phyloP scores from a whole-genome alignment of 2,888 invertebrate species.

The Brenthis ino region DNA sequence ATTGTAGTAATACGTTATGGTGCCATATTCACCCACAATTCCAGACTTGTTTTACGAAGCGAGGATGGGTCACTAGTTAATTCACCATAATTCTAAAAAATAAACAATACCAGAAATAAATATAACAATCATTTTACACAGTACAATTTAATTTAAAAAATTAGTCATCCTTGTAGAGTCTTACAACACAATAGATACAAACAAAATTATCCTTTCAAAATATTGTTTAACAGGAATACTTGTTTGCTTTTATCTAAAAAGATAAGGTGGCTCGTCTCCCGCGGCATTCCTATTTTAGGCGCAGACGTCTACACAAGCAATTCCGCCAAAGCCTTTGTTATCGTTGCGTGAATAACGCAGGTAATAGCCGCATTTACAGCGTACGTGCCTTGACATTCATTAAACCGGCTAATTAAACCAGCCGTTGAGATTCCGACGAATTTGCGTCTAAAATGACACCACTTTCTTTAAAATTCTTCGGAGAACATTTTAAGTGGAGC shows the following conservation, averaged over 20 bases:
- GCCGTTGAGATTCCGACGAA: constrained; percentile 50
- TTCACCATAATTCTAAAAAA: no score
- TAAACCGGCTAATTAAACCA: constrained; percentile 76
- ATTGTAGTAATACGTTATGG: no score
- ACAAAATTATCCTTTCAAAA: constrained; percentile 20
- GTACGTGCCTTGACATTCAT: constrained; percentile 79
- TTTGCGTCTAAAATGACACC: constrained; percentile 39
- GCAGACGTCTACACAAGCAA: constrained; percentile 33
- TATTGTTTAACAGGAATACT: constrained; percentile 15
- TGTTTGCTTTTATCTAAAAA: constrained; percentile 29
- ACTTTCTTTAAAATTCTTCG: constrained; percentile 43
- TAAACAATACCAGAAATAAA: no score
- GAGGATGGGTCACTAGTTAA: no score
- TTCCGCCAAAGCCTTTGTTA: constrained; percentile 57
- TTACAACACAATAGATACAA: constrained; percentile 4
- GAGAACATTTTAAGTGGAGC: constrained; percentile 40
- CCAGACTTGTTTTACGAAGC: no score
- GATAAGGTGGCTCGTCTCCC: constrained; percentile 24
- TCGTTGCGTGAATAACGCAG: constrained; percentile 75
- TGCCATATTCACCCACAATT: no score
- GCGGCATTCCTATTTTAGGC: constrained; percentile 31
- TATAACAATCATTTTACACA: not conserved
- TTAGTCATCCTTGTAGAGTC: not conserved
- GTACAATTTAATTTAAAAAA: not conserved
- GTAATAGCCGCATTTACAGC: constrained; percentile 75